Evolutionary conservation across 2,888 invertebrate genomes (phyloP).

Genomic region (Limenitis camilla): DNA sequence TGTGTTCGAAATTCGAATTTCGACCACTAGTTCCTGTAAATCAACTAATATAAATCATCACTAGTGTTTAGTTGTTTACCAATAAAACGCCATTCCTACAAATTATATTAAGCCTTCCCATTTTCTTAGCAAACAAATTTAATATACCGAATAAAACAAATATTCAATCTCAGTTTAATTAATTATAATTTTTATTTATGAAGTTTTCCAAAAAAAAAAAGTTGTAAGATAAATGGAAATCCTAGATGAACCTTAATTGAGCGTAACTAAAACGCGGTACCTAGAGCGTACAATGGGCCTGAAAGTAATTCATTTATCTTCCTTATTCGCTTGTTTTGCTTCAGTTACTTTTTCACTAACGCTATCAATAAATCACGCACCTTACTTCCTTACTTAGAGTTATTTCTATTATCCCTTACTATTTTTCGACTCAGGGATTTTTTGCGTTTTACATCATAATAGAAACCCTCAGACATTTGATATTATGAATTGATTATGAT

Average conservation of each 20-base stretch:
- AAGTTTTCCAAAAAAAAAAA: too few species aligned
- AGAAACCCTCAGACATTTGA: too few species aligned
- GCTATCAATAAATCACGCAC: slow-evolving; percentile 66
- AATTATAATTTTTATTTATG: too few species aligned
- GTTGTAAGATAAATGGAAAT: slow-evolving; percentile 3
- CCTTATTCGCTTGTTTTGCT: slow-evolving; percentile 61
- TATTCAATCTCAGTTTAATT: too few species aligned
- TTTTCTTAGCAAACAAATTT: too few species aligned
- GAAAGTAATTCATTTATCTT: slow-evolving; percentile 67
- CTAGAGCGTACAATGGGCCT: slow-evolving; percentile 24
- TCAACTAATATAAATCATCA: too few species aligned
- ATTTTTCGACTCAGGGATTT: slow-evolving; percentile 3
- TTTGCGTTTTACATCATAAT: not conserved
- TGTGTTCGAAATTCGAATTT: too few species aligned
- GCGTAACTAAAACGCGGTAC: slow-evolving; percentile 28
- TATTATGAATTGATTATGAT: too few species aligned
- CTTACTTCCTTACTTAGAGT: slow-evolving; percentile 53
- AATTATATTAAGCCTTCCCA: not conserved
- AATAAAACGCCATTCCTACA: too few species aligned
- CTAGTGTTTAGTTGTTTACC: too few species aligned
- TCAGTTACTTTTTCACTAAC: slow-evolving; percentile 46
- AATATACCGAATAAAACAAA: too few species aligned
- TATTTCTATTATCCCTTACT: slow-evolving; percentile 43
- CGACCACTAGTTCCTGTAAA: too few species aligned
- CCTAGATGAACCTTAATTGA: slow-evolving; percentile 25